Percentiles rank a stretch among this genome's conserved stretches.
Evolutionary conservation across 2,113 vertebrate species (phyloP).

Genomic region (Aspidoscelis tigris): DNA sequence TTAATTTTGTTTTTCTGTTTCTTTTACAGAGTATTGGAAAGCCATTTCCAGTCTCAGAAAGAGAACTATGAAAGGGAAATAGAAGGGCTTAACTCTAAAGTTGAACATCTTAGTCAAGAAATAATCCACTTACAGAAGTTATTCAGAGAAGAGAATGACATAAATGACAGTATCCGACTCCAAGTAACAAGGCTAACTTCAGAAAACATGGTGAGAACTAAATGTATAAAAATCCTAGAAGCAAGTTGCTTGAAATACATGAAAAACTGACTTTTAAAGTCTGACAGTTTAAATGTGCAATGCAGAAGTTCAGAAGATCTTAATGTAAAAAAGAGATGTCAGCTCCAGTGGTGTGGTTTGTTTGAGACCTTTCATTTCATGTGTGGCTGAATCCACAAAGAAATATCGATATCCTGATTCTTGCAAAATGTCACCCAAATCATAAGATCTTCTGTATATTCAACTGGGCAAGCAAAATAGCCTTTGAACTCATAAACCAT

Average conservation of each 20-base stretch:
- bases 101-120: slow-evolving; percentile 89
- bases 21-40: slow-evolving; percentile 84
- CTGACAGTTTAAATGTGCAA: no score
- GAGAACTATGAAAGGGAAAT: slow-evolving; percentile 86
- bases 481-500: not conserved
- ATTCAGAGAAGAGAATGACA: slow-evolving; percentile 88
- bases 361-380: no score
- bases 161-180: slow-evolving; percentile 86
- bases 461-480: no score
- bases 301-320: no score
- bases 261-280: no score
- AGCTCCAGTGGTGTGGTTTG: no score
- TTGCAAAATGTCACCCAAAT: no score
- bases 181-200: slow-evolving; percentile 87
- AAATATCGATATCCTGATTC: no score
- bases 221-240: not conserved
- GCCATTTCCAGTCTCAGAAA: slow-evolving; percentile 87
- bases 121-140: slow-evolving; percentile 88
- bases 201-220: slow-evolving; percentile 85
- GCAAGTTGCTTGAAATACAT: not conserved
- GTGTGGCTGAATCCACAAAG: no score
- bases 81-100: slow-evolving; percentile 85
- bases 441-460: no score
- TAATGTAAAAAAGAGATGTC: no score
- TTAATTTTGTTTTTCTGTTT: not conserved